These are phyloP conservation scores for Mesembrinibis cayennensis DNA, from an alignment of 2,113 vertebrate genomes.

Conservation along the genomic window DNA sequence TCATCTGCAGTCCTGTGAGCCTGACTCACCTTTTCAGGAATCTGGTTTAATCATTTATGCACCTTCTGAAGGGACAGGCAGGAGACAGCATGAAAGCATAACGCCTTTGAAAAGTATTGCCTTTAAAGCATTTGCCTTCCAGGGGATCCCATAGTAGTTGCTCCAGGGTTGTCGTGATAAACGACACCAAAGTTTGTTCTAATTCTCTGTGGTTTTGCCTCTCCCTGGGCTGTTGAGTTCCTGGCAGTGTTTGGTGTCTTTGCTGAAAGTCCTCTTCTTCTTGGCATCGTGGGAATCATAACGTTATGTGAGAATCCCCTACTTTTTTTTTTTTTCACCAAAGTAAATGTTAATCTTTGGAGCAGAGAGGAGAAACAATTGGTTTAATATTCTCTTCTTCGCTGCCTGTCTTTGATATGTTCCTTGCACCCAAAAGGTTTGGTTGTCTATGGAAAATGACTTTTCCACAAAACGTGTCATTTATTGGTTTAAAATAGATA, in stretches of 20 bases:
- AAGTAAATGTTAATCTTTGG: not conserved
- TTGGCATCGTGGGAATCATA: not conserved
- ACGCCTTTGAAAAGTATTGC: not conserved
- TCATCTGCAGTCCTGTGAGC: not conserved
- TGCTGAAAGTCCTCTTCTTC: not conserved
- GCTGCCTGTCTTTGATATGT: not conserved
- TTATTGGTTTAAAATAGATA: not conserved
- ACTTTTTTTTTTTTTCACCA: not conserved
- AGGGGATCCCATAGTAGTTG: not conserved
- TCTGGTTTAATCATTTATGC: not conserved
- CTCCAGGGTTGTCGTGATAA: not conserved
- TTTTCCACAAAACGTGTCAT: not conserved
- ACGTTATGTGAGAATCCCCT: accelerated
- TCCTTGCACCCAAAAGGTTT: not conserved
- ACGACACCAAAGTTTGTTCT: not conserved
- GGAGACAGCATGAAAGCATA: not conserved
- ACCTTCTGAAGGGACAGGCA: not conserved
- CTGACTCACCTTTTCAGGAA: not conserved
- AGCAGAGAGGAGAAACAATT: not conserved
- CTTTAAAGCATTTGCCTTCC: not conserved
- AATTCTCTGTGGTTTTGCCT: not conserved
- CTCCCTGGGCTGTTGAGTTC: not conserved
- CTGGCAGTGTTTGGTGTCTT: not conserved
- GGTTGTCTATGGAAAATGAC: not conserved
- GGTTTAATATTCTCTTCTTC: not conserved